Percentiles rank a stretch among this genome's conserved stretches.
phyloP scores from a whole-genome alignment of 2,113 vertebrate genomes.

The Condylura cristata region DNA sequence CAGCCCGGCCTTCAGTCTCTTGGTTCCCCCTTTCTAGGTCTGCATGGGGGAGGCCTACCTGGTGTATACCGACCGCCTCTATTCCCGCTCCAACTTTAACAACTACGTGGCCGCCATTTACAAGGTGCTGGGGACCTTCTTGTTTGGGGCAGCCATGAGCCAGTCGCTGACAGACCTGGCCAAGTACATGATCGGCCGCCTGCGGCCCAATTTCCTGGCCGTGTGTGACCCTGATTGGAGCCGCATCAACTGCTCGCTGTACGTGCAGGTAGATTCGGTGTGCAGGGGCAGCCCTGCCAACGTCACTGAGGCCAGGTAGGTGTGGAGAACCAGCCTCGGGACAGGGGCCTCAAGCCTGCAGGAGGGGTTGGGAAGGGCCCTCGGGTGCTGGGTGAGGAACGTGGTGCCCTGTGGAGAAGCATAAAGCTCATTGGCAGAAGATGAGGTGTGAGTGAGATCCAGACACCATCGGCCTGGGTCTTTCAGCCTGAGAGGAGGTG shows the following conservation, averaged over 20 bases:
- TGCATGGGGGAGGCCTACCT: conserved; percentile 92
- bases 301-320: conserved; percentile 94
- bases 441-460: background rate
- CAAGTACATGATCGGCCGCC: conserved; percentile 95
- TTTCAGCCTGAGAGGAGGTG: background rate
- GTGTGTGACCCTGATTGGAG: conserved; percentile 92
- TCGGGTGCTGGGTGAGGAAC: background rate
- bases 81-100: conserved; percentile 94
- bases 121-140: conserved; percentile 92
- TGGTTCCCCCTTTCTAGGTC: conserved; percentile 83
- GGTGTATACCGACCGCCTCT: conserved; percentile 92
- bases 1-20: no score
- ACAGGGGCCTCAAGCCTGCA: no score
- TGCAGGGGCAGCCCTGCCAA: conserved; percentile 88
- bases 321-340: background rate
- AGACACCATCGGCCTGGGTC: background rate
- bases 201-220: conserved; percentile 94
- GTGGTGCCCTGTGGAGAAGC: background rate
- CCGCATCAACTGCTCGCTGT: conserved; percentile 88
- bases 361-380: background rate
- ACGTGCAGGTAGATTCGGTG: conserved; percentile 87
- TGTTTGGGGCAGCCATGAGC: conserved; percentile 91
- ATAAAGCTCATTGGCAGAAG: rapidly evolving
- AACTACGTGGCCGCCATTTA: conserved; percentile 94
- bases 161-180: conserved; percentile 96